Evolutionary conservation across 2,113 vertebrate genomes (phyloP).

Genomic region (Festucalex cinctus): DNA sequence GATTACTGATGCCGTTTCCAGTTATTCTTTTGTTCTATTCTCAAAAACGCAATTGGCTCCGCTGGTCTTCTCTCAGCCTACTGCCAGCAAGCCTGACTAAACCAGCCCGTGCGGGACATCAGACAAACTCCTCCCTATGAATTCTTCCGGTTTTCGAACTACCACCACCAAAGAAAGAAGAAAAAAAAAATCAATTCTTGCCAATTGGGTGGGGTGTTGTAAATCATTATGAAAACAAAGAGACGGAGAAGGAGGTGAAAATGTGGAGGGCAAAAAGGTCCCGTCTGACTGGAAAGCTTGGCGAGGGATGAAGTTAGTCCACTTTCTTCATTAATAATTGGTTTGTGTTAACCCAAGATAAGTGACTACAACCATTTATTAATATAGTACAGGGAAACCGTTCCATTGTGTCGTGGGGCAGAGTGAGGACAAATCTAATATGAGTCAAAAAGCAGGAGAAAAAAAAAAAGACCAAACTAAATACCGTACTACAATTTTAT

Average conservation of each 20-base stretch:
- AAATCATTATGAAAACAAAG: slow-evolving; percentile 57
- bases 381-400: too few species aligned
- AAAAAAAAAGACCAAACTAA: too few species aligned
- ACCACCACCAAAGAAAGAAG: background rate
- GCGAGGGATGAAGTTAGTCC: slow-evolving; percentile 41
- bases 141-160: slow-evolving; percentile 46
- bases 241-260: slow-evolving; percentile 38
- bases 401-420: too few species aligned
- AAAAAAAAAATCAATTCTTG: background rate
- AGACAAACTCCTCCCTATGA: slow-evolving; percentile 45
- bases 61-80: slow-evolving; percentile 61
- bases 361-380: background rate
- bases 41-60: slow-evolving; percentile 64
- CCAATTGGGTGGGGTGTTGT: slow-evolving; percentile 20
- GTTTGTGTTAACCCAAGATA: background rate
- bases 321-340: slow-evolving; percentile 1
- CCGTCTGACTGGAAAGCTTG: slow-evolving; percentile 34
- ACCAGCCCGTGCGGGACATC: slow-evolving; percentile 67
- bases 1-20: slow-evolving; percentile 92
- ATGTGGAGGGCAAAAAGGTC: slow-evolving; percentile 41
- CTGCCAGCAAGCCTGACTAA: slow-evolving; percentile 49
- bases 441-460: too few species aligned
- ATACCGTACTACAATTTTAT: too few species aligned
- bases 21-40: slow-evolving; percentile 86
- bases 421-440: too few species aligned